A percentile compares a stretch with the other conserved stretches of the same genome.
Evolutionary conservation across 1,140 invertebrate species (phyloP).

Genomic region (Colletes gigas): DNA sequence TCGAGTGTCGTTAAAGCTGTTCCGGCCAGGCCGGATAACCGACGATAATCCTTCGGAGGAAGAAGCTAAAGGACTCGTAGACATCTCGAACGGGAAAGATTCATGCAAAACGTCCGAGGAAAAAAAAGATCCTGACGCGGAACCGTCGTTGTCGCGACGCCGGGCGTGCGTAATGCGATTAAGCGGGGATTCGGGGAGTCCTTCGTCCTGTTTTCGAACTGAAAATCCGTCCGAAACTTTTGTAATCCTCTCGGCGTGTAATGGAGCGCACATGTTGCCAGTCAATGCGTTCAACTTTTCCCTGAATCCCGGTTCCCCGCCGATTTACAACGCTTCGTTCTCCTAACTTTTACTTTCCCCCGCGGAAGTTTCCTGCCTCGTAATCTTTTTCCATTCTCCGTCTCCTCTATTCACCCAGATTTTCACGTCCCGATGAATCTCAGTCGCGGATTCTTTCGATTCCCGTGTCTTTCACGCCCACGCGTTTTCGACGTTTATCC

Average conservation of each 20-base stretch:
- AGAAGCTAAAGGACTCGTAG: background rate
- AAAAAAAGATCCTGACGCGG: background rate
- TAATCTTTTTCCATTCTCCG: background rate
- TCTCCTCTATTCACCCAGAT: background rate
- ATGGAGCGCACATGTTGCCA: slow-evolving; percentile 10
- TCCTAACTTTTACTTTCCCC: background rate
- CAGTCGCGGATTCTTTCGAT: no score
- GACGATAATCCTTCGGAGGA: background rate
- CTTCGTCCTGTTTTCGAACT: background rate
- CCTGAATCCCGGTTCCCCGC: background rate
- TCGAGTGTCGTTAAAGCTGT: slow-evolving; percentile 4
- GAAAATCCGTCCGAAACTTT: slow-evolving; percentile 33
- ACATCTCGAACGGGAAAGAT: background rate
- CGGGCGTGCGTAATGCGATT: slow-evolving; percentile 31
- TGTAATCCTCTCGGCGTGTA: slow-evolving; percentile 21
- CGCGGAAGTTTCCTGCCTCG: background rate
- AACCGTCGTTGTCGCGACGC: background rate
- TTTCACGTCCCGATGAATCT: no score
- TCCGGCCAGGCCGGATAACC: background rate
- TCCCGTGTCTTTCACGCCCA: no score
- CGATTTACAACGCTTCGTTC: background rate
- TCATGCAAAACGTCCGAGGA: background rate
- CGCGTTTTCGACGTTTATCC: no score
- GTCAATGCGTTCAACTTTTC: background rate
- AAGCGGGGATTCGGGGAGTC: background rate